Evolutionary conservation across 92 coral and sea anemone genomes (phyloP), one percentile per base, ranked within the genome.

Genomic region (Siderastrea siderea): DNA sequence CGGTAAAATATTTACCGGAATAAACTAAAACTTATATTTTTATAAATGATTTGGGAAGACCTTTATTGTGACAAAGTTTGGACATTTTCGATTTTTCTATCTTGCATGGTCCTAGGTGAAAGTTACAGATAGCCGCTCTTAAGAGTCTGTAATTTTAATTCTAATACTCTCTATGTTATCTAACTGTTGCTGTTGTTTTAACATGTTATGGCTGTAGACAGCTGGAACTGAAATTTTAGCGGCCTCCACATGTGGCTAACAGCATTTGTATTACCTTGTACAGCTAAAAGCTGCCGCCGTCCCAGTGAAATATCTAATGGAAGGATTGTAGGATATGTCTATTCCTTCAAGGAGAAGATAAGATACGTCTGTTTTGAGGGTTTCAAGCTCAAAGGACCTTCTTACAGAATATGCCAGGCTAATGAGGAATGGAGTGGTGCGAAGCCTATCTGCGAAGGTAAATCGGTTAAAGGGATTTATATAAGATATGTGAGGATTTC

Each of bases 341-440:
- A 75, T 68, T 47, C 89, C 17, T 85, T 85, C 57, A 85, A 85
- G 54, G 63, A 75, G 4, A 85, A 15, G 61, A 77, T 85, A 16
- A 9, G 51, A 9, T 85, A 85, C 80, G 66, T 26, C 14, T 85
- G 89, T 67, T 10, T 66, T 16, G 76, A 77, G 4, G 89, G 89
- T 0, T 85, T 65, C 84, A 68, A 85, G 16, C 93, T 82, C 14
- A 74, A 71, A 6, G 98, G 98, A 11, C 82, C 96, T 3, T 61
- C 92, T 55, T 68, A 84, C 86, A 94, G 96, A 4, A 89, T 80
- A 51, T 96, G 99, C 67, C 86, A 83, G 86, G 89, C 86, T 38
- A 92, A 92, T 78, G 95, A 95, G 11, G 63, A 90, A 57, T 96
- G 99, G 99, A 86, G 94, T 79, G 97, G 91, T 13, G 72, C 83